A percentile compares a stretch with the other conserved stretches of the same genome.
phyloP scores from a whole-genome alignment of 2,888 invertebrate species.

The Parnassius glacialis region DNA sequence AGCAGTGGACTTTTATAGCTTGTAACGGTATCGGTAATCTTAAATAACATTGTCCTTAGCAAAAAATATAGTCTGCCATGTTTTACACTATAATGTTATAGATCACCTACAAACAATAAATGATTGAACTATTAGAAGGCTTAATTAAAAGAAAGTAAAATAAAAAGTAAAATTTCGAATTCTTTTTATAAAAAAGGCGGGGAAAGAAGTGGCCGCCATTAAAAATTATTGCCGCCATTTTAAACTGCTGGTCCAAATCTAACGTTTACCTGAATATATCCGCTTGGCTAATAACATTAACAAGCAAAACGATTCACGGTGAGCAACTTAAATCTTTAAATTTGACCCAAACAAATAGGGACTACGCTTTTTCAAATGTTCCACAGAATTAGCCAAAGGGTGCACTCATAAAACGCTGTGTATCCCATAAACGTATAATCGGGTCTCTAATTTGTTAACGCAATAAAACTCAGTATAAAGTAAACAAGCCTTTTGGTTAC shows the following conservation, averaged over 20 bases:
- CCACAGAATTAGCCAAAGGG: conserved; percentile 8
- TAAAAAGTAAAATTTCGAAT: too few species aligned
- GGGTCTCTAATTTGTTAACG: neutral
- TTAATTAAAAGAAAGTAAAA: too few species aligned
- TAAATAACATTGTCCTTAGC: too few species aligned
- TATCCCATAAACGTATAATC: neutral
- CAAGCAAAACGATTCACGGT: neutral
- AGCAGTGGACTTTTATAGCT: too few species aligned
- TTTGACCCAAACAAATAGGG: conserved; percentile 9
- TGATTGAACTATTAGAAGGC: too few species aligned
- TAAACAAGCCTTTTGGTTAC: neutral
- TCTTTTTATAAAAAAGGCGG: too few species aligned
- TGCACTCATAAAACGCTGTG: conserved; percentile 2
- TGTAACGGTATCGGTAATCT: too few species aligned
- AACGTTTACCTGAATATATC: neutral
- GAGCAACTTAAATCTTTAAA: neutral
- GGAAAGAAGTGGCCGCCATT: too few species aligned
- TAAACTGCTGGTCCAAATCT: neutral
- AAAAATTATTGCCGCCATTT: too few species aligned
- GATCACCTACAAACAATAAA: too few species aligned
- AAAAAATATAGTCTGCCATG: too few species aligned
- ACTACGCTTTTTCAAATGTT: conserved; percentile 6
- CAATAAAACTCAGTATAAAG: neutral
- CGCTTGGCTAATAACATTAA: conserved; percentile 1
- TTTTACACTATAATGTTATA: too few species aligned